phyloP scores from a whole-genome alignment of 2,888 invertebrate genomes.

The Esperia sulphurella region DNA sequence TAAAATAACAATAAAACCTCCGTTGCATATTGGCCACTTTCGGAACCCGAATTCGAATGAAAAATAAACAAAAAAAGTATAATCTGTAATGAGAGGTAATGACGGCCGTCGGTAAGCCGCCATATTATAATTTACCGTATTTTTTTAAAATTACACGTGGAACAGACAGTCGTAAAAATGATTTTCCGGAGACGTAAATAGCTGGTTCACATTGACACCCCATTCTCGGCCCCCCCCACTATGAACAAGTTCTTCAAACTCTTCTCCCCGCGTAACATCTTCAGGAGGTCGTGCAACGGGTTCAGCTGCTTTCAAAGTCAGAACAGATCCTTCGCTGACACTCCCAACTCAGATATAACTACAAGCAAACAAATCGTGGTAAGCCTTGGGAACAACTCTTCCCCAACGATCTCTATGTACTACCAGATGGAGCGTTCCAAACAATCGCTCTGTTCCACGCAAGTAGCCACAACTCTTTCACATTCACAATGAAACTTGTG shows the following conservation, averaged over 20 bases:
- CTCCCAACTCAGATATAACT: slow-evolving; percentile 33
- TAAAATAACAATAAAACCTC: neutral
- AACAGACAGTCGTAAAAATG: slow-evolving; percentile 33
- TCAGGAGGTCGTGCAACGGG: slow-evolving; percentile 21
- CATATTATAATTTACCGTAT: slow-evolving; percentile 23
- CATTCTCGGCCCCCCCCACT: slow-evolving; percentile 31
- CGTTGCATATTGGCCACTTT: slow-evolving; percentile 14
- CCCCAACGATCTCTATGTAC: too few species aligned
- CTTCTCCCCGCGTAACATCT: slow-evolving; percentile 23
- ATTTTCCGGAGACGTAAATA: slow-evolving; percentile 27
- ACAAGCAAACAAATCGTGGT: slow-evolving; percentile 30
- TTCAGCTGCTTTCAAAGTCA: slow-evolving; percentile 21
- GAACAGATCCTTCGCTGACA: slow-evolving; percentile 40
- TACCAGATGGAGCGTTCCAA: too few species aligned
- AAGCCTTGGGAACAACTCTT: too few species aligned
- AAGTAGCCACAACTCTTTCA: too few species aligned
- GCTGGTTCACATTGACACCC: neutral
- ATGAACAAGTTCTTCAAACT: slow-evolving; percentile 46
- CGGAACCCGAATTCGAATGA: slow-evolving; percentile 28
- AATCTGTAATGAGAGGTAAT: slow-evolving; percentile 24
- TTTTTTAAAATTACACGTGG: slow-evolving; percentile 23
- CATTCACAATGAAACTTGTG: too few species aligned
- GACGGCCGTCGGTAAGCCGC: slow-evolving; percentile 41
- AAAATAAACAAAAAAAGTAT: slow-evolving; percentile 10
- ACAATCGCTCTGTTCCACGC: too few species aligned